Evolutionary conservation across 1,140 invertebrate species (phyloP).

Genomic region (Macrocentrus cingulum): DNA sequence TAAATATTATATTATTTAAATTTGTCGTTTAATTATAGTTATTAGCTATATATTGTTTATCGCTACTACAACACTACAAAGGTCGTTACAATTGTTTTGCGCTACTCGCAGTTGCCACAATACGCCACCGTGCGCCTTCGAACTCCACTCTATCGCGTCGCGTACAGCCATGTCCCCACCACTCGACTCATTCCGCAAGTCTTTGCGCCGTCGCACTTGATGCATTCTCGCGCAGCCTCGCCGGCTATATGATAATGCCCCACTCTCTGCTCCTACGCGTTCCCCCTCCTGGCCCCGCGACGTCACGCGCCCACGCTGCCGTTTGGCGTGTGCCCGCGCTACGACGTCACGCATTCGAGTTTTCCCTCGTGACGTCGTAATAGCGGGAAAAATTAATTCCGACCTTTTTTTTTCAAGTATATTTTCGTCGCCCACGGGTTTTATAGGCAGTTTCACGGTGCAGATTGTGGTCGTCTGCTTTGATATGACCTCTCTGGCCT

Average conservation of each 20-base stretch:
- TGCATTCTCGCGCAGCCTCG: not conserved
- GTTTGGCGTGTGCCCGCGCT: constrained; percentile 16
- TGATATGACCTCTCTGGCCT: too few species aligned
- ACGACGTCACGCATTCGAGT: constrained; percentile 22
- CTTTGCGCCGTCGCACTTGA: constrained; percentile 5
- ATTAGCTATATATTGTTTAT: not conserved
- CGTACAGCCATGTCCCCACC: not conserved
- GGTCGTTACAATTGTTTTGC: constrained; percentile 18
- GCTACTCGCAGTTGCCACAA: constrained; percentile 8
- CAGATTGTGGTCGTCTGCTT: too few species aligned
- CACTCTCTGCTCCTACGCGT: too few species aligned
- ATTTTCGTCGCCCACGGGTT: too few species aligned
- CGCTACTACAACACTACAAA: constrained; percentile 10
- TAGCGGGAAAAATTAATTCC: constrained; percentile 22
- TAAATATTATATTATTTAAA: not conserved
- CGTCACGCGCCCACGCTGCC: not conserved
- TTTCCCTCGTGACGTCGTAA: constrained; percentile 21
- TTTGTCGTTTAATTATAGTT: too few species aligned
- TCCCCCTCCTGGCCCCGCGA: not conserved
- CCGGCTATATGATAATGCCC: too few species aligned
- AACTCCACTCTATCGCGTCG: not conserved
- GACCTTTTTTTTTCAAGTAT: too few species aligned
- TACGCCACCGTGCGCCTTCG: not conserved
- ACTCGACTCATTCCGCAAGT: not conserved
- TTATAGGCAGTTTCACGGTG: too few species aligned